Conservation (phyloP, 2,797 vertebrate genomes). For the Podarcis lilfordi region DNA sequence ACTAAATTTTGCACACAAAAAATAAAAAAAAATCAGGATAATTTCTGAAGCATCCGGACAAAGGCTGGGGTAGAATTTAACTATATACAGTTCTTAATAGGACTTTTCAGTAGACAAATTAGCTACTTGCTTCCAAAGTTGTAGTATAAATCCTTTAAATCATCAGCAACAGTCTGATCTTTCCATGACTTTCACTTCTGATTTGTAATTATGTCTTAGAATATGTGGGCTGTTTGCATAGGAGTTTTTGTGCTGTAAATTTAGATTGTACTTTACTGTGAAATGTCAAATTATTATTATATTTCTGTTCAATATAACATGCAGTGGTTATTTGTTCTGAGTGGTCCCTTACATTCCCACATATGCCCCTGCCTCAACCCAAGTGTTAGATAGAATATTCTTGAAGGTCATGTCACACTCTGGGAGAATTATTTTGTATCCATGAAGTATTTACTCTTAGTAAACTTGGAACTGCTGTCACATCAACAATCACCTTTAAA, state of each 20-base stretch:
- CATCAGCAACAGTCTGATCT: conserved; percentile 23
- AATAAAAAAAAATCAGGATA: too few species aligned
- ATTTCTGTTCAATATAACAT: background rate
- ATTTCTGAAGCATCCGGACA: too few species aligned
- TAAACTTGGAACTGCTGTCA: background rate
- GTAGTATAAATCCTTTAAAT: conserved; percentile 44
- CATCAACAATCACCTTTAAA: background rate
- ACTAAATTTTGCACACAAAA: too few species aligned
- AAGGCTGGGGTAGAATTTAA: too few species aligned
- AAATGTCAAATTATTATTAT: background rate
- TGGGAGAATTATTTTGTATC: background rate
- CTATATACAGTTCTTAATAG: background rate
- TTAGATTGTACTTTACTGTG: background rate
- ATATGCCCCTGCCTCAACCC: background rate
- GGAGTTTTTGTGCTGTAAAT: background rate
- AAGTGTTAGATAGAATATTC: background rate
- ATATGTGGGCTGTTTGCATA: background rate
- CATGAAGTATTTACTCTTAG: background rate
- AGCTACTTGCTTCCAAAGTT: conserved; percentile 12
- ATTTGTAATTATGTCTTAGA: conserved; percentile 51
- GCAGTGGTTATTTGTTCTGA: background rate
- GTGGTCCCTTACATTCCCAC: background rate
- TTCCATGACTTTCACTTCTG: conserved; percentile 31
- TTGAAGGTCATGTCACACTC: background rate
- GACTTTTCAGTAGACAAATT: background rate